Evolutionary conservation across 2,888 invertebrate species (phyloP).

Genomic region (Branchinecta sandiegonensis): DNA sequence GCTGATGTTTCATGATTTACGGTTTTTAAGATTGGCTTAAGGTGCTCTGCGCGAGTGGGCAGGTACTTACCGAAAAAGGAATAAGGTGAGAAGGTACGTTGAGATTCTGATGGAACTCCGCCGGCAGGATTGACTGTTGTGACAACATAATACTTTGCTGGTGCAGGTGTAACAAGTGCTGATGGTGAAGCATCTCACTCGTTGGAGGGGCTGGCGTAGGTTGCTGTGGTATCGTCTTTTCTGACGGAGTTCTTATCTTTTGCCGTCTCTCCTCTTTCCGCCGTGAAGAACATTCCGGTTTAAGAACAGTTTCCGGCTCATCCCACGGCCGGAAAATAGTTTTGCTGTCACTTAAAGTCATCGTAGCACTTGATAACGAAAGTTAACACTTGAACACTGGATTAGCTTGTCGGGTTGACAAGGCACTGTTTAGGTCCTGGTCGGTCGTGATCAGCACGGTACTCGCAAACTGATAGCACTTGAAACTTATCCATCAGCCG

Average conservation of each 20-base stretch:
- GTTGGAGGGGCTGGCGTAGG: neutral
- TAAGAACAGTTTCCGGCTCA: neutral
- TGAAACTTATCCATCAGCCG: conserved; percentile 5
- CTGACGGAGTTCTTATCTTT: neutral
- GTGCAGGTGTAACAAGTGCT: neutral
- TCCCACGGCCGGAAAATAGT: conserved; percentile 3
- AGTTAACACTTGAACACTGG: too few species aligned
- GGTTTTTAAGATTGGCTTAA: too few species aligned
- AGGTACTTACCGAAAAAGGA: neutral
- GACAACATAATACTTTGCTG: neutral
- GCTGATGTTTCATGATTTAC: too few species aligned
- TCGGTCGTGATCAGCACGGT: neutral
- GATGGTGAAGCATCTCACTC: neutral
- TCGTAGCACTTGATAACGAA: neutral
- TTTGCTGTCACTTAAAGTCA: conserved; percentile 15
- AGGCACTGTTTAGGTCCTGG: too few species aligned
- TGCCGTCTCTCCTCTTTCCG: neutral
- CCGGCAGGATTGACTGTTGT: neutral
- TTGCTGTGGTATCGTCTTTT: neutral
- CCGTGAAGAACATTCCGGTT: neutral
- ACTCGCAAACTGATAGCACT: conserved; percentile 13
- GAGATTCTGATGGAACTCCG: neutral
- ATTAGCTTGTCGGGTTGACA: too few species aligned
- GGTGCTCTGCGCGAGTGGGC: too few species aligned
- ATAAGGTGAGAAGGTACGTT: neutral